Percentiles rank a stretch among this genome's conserved stretches.
phyloP scores from a whole-genome alignment of 64 coral and sea anemone species.

The Actinia tenebrosa region DNA sequence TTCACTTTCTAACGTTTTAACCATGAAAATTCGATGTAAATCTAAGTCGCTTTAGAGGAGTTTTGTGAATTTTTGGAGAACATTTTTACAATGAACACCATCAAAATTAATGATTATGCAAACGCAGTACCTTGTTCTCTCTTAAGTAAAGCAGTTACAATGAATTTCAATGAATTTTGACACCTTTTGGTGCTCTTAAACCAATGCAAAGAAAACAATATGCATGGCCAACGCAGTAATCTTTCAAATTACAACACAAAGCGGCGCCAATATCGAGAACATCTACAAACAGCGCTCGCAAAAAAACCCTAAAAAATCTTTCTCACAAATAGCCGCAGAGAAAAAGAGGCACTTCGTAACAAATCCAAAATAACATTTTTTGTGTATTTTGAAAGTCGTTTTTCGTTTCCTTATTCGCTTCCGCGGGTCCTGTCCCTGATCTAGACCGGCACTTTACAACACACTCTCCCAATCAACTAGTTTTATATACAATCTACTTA shows the following conservation, averaged over 20 bases:
- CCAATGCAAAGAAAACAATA: neutral
- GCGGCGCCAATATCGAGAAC: neutral
- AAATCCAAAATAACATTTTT: neutral
- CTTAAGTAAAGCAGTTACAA: neutral
- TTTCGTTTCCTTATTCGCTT: neutral
- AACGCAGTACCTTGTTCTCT: neutral
- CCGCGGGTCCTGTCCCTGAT: neutral
- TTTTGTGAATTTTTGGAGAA: neutral
- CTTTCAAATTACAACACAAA: conserved; percentile 5
- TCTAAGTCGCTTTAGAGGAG: neutral
- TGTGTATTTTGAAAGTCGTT: neutral
- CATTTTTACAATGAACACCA: neutral
- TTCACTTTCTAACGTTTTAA: neutral
- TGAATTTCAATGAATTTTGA: conserved; percentile 6
- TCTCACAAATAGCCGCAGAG: neutral
- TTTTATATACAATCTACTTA: conserved; percentile 17
- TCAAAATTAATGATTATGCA: neutral
- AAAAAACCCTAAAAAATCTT: neutral
- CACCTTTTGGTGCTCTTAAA: neutral
- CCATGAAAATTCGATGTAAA: neutral
- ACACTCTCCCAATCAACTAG: neutral
- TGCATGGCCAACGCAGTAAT: neutral
- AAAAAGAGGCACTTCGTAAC: neutral
- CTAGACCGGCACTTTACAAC: neutral
- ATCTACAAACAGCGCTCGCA: neutral